phyloP scores from a whole-genome alignment of 1,140 invertebrate species.

The Mizuhopecten yessoensis region DNA sequence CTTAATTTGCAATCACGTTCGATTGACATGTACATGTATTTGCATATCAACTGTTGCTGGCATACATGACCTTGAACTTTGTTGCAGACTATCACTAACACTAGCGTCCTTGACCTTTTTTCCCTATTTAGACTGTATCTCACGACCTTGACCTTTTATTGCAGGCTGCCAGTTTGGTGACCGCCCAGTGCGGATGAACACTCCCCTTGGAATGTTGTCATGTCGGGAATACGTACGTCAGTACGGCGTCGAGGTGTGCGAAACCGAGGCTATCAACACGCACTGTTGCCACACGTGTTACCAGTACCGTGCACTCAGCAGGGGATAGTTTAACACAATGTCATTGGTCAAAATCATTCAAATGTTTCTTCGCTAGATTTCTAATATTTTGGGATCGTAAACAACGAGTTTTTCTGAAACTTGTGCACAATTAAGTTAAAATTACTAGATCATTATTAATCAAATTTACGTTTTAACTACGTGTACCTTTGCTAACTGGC shows the following conservation, averaged over 20 bases:
- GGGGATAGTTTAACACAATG: neutral
- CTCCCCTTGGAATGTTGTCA: slow-evolving; percentile 65
- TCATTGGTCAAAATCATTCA: neutral
- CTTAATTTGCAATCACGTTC: no score
- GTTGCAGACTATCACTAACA: no score
- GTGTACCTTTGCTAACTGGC: no score
- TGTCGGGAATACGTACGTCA: slow-evolving; percentile 71
- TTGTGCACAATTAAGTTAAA: no score
- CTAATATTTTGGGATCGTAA: no score
- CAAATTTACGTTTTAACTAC: no score
- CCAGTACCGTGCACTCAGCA: slow-evolving; percentile 57
- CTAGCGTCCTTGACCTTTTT: neutral
- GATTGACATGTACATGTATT: no score
- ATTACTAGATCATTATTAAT: no score
- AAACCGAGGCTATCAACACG: slow-evolving; percentile 64
- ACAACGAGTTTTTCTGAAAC: no score
- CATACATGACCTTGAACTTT: no score
- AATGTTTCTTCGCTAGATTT: neutral
- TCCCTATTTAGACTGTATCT: neutral
- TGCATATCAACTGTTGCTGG: no score
- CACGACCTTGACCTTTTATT: slow-evolving; percentile 45
- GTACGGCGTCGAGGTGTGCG: slow-evolving; percentile 69
- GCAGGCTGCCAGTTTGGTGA: slow-evolving; percentile 78
- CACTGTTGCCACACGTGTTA: slow-evolving; percentile 77
- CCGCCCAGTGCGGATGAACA: slow-evolving; percentile 70